Evolutionary conservation across 2,113 vertebrate genomes (phyloP), one percentile per base, ranked within the genome.

Genomic region (Antigone vipio): DNA sequence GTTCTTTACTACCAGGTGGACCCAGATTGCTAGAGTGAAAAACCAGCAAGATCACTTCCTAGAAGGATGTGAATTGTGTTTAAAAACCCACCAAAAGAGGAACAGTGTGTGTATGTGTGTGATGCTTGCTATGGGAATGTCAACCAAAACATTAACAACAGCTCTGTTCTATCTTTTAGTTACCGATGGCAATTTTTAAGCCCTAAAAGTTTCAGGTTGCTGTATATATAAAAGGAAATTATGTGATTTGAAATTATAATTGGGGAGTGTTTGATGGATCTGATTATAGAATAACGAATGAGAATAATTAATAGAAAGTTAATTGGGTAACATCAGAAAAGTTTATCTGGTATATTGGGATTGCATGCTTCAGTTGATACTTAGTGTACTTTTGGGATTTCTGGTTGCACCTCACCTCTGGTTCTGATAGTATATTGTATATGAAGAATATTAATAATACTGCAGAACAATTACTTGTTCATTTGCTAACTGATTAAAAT

Each of bases 401-500:
- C 97, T 97, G 78, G 85, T 96, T 85, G 34, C 89, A 92, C 86
- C 95, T 93, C 62, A 98, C 95, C 97, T 98, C 96, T 98, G 87
- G 77, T 96, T 96, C 96, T 98, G 95, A 85, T 96, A 96, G 95
- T 96, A 68, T 97, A 97, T 97, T 98, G 86, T 98, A 97, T 98
- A 97, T 95, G 94, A 96, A 96, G 97, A 98, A 98, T 98, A 98
- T 98, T 98, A 98, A 98, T 98, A 97, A 98, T 97, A 84, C 97
- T 98, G 94, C 82, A 94, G 97, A 98, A 98, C 97, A 98, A 98
- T 98, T 98, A 97, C 98, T 98, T 97, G 97, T 98, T 98, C 97
- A 97, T 98, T 98, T 98, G 96, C 97, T 96, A 96, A 94, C 98
- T 98, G 97, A 98, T 98, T 98, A 98, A 98, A 98, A 98, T 98